phyloP scores from a whole-genome alignment of 2,113 vertebrate species.

The Vanacampus margaritifer region DNA sequence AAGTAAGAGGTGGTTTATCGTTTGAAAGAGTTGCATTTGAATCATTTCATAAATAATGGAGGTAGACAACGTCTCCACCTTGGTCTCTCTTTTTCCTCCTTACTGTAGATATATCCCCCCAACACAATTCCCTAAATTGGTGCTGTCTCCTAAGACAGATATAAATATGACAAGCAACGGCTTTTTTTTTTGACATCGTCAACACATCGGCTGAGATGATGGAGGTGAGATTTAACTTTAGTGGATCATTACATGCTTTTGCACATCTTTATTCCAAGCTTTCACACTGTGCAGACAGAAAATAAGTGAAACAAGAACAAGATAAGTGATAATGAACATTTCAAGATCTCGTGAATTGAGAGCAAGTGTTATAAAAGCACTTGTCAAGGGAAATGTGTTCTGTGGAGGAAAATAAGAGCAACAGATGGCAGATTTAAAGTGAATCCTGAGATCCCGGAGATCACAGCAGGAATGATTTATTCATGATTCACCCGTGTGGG shows the following conservation, averaged over 20 bases:
- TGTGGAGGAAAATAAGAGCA: neutral
- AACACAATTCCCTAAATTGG: no score
- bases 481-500: conserved; percentile 1
- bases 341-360: neutral
- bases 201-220: neutral
- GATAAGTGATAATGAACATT: neutral
- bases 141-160: no score
- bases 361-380: neutral
- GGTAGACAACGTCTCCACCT: no score
- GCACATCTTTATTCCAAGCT: neutral
- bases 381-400: neutral
- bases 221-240: neutral
- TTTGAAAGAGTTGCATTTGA: no score
- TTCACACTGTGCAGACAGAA: neutral
- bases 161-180: no score
- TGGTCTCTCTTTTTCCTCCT: no score
- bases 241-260: neutral
- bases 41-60: no score
- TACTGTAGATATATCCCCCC: no score
- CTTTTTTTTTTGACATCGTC: no score
- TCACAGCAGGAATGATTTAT: conserved; percentile 2
- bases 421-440: neutral
- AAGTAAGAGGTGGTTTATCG: no score
- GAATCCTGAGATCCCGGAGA: neutral
- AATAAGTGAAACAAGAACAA: neutral